phyloP scores from a whole-genome alignment of 37 sponge, comb jelly and placozoan species.

The Diacarnus erythraeanus region DNA sequence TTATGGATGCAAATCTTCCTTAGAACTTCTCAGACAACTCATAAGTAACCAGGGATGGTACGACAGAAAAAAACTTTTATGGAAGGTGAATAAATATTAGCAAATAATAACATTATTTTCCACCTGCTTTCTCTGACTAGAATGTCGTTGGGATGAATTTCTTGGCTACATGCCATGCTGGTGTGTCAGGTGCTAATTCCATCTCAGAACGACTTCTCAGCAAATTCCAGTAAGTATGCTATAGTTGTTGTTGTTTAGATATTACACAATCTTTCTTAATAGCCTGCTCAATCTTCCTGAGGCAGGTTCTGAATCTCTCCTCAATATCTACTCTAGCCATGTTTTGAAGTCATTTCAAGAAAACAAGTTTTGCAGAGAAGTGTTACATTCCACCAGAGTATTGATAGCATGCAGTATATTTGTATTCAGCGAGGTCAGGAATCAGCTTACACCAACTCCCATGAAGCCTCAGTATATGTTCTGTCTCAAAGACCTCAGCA shows the following conservation, averaged over 20 bases:
- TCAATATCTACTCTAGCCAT: conserved; percentile 16
- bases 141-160: background rate
- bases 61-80: conserved; percentile 41
- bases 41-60: conserved; percentile 56
- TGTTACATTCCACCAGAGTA: conserved; percentile 10
- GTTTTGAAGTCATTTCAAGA: conserved; percentile 11
- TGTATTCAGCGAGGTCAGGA: conserved; percentile 21
- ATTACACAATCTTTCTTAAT: background rate
- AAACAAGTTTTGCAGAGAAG: conserved; percentile 17
- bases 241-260: background rate
- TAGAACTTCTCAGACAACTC: conserved; percentile 70
- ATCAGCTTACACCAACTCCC: conserved; percentile 49
- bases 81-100: conserved; percentile 55
- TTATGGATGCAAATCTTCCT: conserved; percentile 49
- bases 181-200: background rate
- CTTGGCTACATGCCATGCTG: conserved; percentile 1
- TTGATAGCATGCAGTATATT: conserved; percentile 30
- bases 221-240: conserved; percentile 18
- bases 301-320: conserved; percentile 13
- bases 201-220: conserved; percentile 19
- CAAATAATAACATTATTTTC: background rate
- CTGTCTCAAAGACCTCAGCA: conserved; percentile 54
- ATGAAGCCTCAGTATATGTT: conserved; percentile 63
- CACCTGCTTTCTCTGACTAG: conserved; percentile 7
- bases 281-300: conserved; percentile 44